phyloP scores from a whole-genome alignment of 2,888 invertebrate genomes.

The Allolobophora icterica region DNA sequence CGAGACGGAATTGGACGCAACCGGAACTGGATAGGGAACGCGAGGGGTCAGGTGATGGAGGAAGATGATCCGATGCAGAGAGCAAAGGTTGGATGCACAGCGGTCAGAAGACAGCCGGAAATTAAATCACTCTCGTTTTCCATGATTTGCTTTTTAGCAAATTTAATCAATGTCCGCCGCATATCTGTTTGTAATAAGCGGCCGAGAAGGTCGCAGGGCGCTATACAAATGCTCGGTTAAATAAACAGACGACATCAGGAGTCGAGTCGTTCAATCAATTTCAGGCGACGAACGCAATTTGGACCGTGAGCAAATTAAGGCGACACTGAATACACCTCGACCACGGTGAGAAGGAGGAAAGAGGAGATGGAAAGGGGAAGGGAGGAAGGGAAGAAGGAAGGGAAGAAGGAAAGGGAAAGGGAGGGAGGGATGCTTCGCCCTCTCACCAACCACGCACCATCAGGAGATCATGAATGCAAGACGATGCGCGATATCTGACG shows the following conservation, averaged over 20 bases:
- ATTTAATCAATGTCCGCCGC: neutral
- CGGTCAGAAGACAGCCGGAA: neutral
- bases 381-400: neutral
- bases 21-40: neutral
- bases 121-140: neutral
- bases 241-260: neutral
- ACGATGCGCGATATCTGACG: neutral
- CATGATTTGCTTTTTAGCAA: neutral
- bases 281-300: neutral
- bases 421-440: neutral
- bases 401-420: neutral
- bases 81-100: neutral
- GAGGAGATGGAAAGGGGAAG: too few species aligned
- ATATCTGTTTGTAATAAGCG: neutral
- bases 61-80: neutral
- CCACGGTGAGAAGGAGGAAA: neutral
- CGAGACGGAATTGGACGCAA: neutral
- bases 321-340: neutral
- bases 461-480: neutral
- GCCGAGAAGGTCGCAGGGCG: neutral
- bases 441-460: neutral
- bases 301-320: neutral
- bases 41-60: neutral
- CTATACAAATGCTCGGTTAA: neutral
- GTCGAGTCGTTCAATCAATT: neutral